Base-by-base conservation (phyloP, 2,113 vertebrate genomes). In the Bagarius yarrelli region DNA sequence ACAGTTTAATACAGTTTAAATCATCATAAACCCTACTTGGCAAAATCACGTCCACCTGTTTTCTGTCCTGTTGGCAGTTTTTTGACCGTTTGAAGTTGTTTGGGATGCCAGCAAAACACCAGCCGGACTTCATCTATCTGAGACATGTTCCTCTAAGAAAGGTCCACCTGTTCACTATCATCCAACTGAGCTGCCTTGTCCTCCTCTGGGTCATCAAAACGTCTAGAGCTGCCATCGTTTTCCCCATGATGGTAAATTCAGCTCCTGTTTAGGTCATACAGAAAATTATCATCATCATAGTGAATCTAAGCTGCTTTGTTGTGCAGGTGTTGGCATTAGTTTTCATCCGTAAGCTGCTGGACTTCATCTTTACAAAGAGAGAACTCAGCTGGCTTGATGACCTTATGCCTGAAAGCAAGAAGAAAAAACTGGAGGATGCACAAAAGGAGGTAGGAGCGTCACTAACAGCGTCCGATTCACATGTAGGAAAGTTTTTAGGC, bases 321-420 rank as follows among this genome's bases (percentile, higher is more conserved):
- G 23, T 61, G 18, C 87, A 99, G 98, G 98, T 99, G 15, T 92
- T 99, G 86, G 98, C 98, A 8, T 88, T 99, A 84, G 95, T 99
- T 25, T 99, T 99, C 88, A 97, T 99, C 78, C 94, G 98, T 75
- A 99, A 99, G 89, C 90, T 99, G 84, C 94, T 99, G 92, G 98
- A 99, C 87, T 95, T 98, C 78, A 89, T 97, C 85, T 99, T 98
- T 81, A 95, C 93, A 61, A 99, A 99, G 90, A 88, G 95, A 34
- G 98, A 99, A 30, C 94, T 99, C 84, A 99, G 98, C 88, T 99
- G 98, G 98, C 91, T 99, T 84, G 98, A 99, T 84, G 98, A 99
- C 89, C 93, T 99, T 84, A 99, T 99, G 95, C 98, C 98, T 0
- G 98, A 99, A 89, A 99, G 98, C 93, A 99, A 99, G 93, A 99